Evolutionary conservation across 2,113 vertebrate genomes (phyloP).

Genomic region (Zosterops lateralis): DNA sequence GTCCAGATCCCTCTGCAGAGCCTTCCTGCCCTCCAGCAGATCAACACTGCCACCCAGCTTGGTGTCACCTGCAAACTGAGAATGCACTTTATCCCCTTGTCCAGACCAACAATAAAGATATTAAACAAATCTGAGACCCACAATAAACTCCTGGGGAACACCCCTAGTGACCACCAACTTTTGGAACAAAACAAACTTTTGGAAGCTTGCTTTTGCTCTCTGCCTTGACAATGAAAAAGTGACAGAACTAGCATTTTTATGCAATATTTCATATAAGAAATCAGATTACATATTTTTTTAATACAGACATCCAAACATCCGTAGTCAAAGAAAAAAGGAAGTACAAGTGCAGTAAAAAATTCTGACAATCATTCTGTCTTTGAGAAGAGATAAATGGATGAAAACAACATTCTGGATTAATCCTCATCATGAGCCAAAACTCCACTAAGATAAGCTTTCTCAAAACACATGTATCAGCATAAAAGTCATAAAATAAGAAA

Average conservation of each 20-base stretch:
- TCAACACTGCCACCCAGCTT: rapidly evolving
- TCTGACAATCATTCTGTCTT: neutral
- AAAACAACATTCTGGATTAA: neutral
- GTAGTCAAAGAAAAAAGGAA: neutral
- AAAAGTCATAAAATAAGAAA: neutral
- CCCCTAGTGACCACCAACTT: neutral
- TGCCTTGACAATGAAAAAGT: neutral
- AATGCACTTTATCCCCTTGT: neutral
- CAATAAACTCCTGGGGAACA: neutral
- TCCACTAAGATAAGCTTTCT: neutral
- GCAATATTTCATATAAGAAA: neutral
- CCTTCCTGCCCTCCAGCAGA: neutral
- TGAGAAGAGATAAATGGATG: neutral
- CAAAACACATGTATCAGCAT: neutral
- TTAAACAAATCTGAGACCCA: neutral
- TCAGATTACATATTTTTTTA: neutral
- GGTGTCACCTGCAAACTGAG: neutral
- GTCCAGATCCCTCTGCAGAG: neutral
- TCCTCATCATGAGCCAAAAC: neutral
- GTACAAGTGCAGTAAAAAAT: neutral
- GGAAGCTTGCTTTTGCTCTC: neutral
- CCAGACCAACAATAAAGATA: neutral
- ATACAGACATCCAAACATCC: neutral
- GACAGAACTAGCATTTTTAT: neutral
- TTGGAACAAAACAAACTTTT: neutral